Base-by-base conservation (phyloP, 1,140 invertebrate species). In the Diorhabda carinulata region DNA sequence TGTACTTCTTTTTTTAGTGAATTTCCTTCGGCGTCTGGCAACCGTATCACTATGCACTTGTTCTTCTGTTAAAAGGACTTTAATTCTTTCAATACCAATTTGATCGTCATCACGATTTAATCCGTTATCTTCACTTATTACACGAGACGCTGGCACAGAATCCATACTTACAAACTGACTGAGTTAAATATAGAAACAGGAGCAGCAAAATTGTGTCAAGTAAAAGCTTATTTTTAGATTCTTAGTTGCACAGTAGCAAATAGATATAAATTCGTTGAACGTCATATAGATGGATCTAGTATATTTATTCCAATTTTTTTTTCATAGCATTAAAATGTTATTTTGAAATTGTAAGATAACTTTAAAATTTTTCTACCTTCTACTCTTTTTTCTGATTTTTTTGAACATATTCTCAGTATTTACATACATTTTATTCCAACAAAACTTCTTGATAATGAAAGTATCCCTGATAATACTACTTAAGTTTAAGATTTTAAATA, bases 1-100 rank as follows among this genome's bases (percentile, higher is more conserved):
- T 74, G 75, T 72, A 78, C 82, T 67, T 75, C 82, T 80, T 79
- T 83, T 85, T 76, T 85, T 86, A 0, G 84, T 84, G 44, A 86
- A 80, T 70, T 82, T 84, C 74, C 85, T 79, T 67, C 84, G 78
- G 76, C 83, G 85, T 67, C 82, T 80, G 45, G 79, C 78, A 42
- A 84, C 77, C 40, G 81, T 82, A 71, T 81, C 82, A 78, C 78
- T 78, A 62, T 82, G 77, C 62, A 80, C 79, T 71, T 85, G 80
- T 71, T 81, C 78, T 45, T 77, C 72, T 4, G 81, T 79, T 3
- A 85, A 81, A 78, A 84, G 81, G 63, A 79, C 78, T 67, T 80
- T 73, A 10, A 78, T 72, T 70, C 64, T 40, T 5, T 69, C 62
- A 47, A 77, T 74, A 68, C 71, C 68, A 41, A 62, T 42, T 73